Conservation (phyloP, 2,113 vertebrate genomes). For the Erythrocercus mccallii region DNA sequence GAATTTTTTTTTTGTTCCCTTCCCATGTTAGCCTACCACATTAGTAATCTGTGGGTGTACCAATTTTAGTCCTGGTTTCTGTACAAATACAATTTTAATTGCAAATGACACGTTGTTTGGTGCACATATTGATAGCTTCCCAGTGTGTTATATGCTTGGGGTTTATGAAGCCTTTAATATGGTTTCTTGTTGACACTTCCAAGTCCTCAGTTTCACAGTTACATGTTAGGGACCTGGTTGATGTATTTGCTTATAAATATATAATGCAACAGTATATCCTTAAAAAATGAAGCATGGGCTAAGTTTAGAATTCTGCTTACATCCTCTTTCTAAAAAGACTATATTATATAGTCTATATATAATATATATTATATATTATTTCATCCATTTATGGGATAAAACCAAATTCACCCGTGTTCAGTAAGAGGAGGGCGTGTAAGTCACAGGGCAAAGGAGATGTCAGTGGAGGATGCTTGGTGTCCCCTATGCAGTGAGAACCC, state of each 20-base stretch:
- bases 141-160: background rate
- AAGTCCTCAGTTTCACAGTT: background rate
- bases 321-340: background rate
- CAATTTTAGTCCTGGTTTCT: background rate
- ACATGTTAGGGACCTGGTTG: background rate
- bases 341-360: too few species aligned
- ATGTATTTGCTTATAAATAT: background rate
- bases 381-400: background rate
- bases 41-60: background rate
- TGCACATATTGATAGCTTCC: background rate
- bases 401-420: accelerated
- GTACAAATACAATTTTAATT: background rate
- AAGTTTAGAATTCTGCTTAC: background rate
- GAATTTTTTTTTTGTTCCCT: background rate
- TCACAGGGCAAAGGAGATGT: background rate
- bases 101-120: background rate
- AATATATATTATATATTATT: too few species aligned
- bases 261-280: background rate
- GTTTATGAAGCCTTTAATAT: background rate
- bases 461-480: background rate
- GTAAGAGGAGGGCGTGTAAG: background rate
- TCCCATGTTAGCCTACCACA: background rate
- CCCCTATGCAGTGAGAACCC: background rate
- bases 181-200: background rate
- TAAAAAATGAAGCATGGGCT: background rate